Base-by-base conservation (phyloP, 2,888 invertebrate genomes). In the Mystacides longicornis region DNA sequence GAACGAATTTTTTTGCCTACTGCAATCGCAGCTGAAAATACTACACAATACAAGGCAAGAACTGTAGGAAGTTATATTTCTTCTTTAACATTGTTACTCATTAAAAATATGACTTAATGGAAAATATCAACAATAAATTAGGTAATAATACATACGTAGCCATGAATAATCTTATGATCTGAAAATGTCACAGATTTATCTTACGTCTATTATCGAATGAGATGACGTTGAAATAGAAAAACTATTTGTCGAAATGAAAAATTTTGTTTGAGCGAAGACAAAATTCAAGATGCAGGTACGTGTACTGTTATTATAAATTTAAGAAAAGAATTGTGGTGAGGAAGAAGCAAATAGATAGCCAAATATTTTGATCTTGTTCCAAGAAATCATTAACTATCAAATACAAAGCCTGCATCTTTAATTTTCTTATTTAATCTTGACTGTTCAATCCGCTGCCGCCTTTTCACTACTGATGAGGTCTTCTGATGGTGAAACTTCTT, bases 401-500 rank as follows among this genome's bases (percentile, higher is more conserved):
- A 50, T 42, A 33, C 48, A 23, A 21, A 18, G 19, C 47, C 23
- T 46, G 33, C 33, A 53, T 48, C 48, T 48, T 21, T n/a, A 46
- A n/a, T 23, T 14, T 9, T 4, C 22, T 20, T 19, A 33, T 31
- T n/a, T 5, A 9, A 14, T 23, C n/a, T 16, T 21, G 11, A 20
- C 18, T 11, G 48, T 58, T 60, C 55, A 62, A 56, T 70, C 75
- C 73, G 73, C 67, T 18, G 70, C 71, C 1, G 67, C 66, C 64
- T 74, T 67, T 65, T 78, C 78, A 62, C 69, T 77, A 62, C 71
- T 66, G 61, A 77, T 75, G 55, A 78, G 68, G 60, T 71, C 68
- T 62, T 73, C 73, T 0, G 77, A 75, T 4, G 71, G 69, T 58
- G 70, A 69, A 16, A 54, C 16, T 19, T 71, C 71, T 59, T 69